Conservation (phyloP, 2,113 vertebrate genomes). For the Malaclemys terrapin region DNA sequence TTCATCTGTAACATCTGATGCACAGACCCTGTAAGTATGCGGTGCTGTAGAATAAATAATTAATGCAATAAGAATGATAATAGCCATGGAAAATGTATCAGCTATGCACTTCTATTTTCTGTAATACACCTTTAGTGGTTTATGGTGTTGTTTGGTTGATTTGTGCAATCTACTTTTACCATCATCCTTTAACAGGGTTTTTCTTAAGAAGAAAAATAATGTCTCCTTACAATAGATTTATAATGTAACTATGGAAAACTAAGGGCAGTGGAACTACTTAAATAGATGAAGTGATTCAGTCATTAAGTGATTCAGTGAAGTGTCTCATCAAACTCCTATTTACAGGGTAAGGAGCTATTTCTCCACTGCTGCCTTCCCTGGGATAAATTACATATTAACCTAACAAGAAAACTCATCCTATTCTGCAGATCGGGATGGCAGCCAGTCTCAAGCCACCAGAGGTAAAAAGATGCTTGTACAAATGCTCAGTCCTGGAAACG, state of each 20-base stretch:
- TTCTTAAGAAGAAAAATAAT: background rate
- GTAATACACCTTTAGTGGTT: background rate
- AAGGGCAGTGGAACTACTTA: background rate
- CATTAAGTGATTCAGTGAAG: background rate
- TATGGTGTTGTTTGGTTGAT: background rate
- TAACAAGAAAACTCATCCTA: background rate
- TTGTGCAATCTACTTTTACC: background rate
- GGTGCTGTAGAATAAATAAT: background rate
- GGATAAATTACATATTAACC: background rate
- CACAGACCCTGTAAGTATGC: background rate
- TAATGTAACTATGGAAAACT: background rate
- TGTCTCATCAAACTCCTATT: background rate
- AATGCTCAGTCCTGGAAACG: background rate
- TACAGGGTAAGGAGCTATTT: background rate
- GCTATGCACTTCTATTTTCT: background rate
- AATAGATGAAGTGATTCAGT: slow-evolving; percentile 1
- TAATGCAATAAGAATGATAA: background rate
- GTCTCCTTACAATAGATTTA: background rate
- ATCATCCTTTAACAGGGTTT: background rate
- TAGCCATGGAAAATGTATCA: background rate
- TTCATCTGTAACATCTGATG: background rate
- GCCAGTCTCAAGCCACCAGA: background rate
- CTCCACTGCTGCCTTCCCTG: background rate
- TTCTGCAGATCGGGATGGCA: background rate
- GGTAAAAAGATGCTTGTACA: background rate